Evolutionary conservation across 1,140 invertebrate genomes (phyloP).

Genomic region (Eueides isabella): DNA sequence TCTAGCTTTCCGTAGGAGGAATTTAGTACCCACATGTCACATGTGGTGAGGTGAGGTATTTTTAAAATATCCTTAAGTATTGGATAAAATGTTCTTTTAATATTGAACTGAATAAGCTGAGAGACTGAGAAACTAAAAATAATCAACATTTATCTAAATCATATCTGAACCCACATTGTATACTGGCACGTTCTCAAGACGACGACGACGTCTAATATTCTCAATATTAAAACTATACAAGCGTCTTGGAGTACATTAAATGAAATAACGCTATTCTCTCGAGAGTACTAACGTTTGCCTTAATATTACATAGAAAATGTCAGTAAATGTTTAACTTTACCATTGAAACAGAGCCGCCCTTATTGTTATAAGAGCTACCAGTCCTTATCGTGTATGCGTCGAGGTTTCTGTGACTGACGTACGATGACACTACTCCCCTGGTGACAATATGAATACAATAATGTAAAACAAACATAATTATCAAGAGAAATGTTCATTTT

Average conservation of each 20-base stretch:
- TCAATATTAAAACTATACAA: not conserved
- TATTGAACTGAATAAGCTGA: too few relatives aligned
- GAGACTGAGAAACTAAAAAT: too few relatives aligned
- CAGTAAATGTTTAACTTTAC: conserved; percentile 39
- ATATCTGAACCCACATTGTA: too few relatives aligned
- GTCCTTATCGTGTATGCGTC: conserved; percentile 58
- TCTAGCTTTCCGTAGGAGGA: too few relatives aligned
- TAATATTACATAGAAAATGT: conserved; percentile 10
- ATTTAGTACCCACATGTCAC: too few relatives aligned
- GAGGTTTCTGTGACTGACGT: conserved; percentile 62
- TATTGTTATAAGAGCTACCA: conserved; percentile 71
- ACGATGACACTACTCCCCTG: conserved; percentile 62
- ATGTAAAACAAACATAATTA: not conserved
- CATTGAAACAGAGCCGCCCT: conserved; percentile 57
- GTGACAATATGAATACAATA: conserved; percentile 28
- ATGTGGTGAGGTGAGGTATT: too few relatives aligned
- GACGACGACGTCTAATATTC: not conserved
- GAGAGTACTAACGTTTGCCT: conserved; percentile 5
- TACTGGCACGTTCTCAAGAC: too few relatives aligned
- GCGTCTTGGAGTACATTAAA: not conserved
- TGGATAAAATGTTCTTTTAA: too few relatives aligned
- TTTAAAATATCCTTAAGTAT: too few relatives aligned
- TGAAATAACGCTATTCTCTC: conserved; percentile 1
- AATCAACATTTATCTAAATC: too few relatives aligned
- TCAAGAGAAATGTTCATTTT: not conserved